Evolutionary conservation across 2,113 vertebrate species (phyloP).

Genomic region (Myrmecobius fasciatus): DNA sequence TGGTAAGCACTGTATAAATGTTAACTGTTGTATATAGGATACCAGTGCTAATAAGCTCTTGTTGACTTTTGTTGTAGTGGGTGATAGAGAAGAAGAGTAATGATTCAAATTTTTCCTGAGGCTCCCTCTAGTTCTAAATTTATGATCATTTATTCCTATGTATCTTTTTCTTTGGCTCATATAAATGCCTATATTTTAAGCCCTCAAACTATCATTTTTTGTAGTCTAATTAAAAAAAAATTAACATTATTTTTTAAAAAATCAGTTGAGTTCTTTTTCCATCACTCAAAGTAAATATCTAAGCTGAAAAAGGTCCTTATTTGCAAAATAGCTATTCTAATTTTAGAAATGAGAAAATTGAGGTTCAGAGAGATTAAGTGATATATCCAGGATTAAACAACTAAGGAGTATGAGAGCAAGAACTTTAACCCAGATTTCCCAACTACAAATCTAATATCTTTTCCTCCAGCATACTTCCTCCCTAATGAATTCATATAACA

Average conservation of each 20-base stretch:
- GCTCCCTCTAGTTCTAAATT: not conserved
- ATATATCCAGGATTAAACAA: not conserved
- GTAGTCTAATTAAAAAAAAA: not conserved
- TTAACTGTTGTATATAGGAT: not conserved
- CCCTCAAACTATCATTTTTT: not conserved
- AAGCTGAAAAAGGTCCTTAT: not conserved
- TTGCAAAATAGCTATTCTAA: not conserved
- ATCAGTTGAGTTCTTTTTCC: not conserved
- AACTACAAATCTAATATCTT: too few species aligned
- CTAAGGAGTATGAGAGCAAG: not conserved
- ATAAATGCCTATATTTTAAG: not conserved
- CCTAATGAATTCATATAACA: too few species aligned
- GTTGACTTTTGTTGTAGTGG: not conserved
- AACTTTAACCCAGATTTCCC: not conserved
- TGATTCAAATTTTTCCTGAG: slow-evolving; percentile 23
- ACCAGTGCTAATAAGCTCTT: not conserved
- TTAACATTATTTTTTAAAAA: not conserved
- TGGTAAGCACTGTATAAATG: not conserved
- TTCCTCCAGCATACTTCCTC: too few species aligned
- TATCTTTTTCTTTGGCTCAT: not conserved
- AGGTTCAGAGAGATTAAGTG: not conserved
- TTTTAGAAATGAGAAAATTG: not conserved
- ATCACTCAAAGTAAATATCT: not conserved
- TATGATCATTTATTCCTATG: not conserved
- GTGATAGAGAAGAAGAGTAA: not conserved